Evolutionary conservation across 2,888 invertebrate species (phyloP).

Genomic region (Dascillus cervinus): DNA sequence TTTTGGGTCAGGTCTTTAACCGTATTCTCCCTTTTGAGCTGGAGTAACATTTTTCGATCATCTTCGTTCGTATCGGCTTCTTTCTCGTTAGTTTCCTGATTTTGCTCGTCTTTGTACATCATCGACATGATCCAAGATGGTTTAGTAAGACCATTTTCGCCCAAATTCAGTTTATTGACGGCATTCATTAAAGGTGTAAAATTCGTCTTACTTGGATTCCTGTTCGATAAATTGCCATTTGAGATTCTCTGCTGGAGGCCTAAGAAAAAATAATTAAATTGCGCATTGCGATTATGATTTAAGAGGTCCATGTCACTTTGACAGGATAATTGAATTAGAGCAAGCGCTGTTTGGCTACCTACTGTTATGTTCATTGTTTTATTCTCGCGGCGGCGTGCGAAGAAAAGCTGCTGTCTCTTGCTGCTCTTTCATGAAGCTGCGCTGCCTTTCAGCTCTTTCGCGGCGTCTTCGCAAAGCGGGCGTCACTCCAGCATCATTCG

Average conservation of each 20-base stretch:
- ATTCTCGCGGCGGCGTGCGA: conserved; percentile 33
- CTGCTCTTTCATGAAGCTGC: conserved; percentile 76
- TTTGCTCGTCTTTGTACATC: conserved; percentile 45
- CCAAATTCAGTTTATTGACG: conserved; percentile 49
- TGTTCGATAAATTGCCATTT: conserved; percentile 49
- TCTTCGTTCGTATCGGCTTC: conserved; percentile 45
- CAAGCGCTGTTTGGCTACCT: conserved; percentile 18
- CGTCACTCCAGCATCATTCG: conserved; percentile 64
- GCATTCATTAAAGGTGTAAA: conserved; percentile 49
- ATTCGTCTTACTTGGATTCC: conserved; percentile 44
- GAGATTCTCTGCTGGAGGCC: conserved; percentile 54
- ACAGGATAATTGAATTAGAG: not conserved
- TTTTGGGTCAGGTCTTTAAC: conserved; percentile 85
- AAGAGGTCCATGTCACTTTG: too few species aligned
- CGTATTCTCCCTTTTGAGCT: conserved; percentile 74
- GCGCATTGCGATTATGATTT: conserved; percentile 2
- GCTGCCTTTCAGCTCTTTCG: conserved; percentile 77
- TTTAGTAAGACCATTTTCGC: conserved; percentile 39
- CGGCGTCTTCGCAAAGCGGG: conserved; percentile 72
- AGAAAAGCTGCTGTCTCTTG: conserved; percentile 56
- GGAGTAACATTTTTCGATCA: conserved; percentile 51
- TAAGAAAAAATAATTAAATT: conserved; percentile 29
- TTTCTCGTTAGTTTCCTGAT: conserved; percentile 49
- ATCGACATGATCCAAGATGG: conserved; percentile 38
- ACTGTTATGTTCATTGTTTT: conserved; percentile 33